Base-by-base conservation (phyloP, 2,888 invertebrate genomes). In the Rhamnusium bicolor region DNA sequence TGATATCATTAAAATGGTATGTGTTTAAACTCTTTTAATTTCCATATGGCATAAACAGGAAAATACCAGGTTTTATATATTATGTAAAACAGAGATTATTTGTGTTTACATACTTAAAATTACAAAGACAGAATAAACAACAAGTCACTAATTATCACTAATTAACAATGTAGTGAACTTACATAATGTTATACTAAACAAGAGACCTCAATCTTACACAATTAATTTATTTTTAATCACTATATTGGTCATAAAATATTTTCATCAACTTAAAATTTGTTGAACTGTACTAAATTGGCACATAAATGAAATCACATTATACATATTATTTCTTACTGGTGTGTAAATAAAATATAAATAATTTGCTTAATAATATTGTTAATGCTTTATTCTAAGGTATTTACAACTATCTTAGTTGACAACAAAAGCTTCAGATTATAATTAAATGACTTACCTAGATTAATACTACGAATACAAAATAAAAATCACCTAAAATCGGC, bases 301-400 rank as follows among this genome's bases (percentile, higher is more conserved):
- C 62, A 63, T 63, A 19, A 16, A 14, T 29, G 18, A 58, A 58
- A 58, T 58, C 58, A 58, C 58, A 32, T 32, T 58, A n/a, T n/a
- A n/a, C 7, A 29, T 32, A 51, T 63, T 40, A 40, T 14, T 40
- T 40, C 40, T 40, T 40, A 40, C 40, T 40, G 3, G n/a, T 2
- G n/a, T 2, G n/a, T 40, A 40, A 40, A 40, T 40, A 40, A n/a
- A n/a, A 12, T n/a, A 40, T 40, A 40, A 40, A 40, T 40, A 40
- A 12, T 40, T 40, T 40, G 40, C 2, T 10, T 40, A 40, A 12
- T 7, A 7, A 32, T 8, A 40, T 12, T 40, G 12, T 40, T 12
- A 3, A 40, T 40, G 40, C 40, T 1, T 40, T 12, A 40, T 40
- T 8, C 1, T 40, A 40, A 8, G n/a, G 40, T 40, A 32, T 40